Percentiles rank a stretch among this genome's conserved stretches.
Conservation (phyloP, 1,140 invertebrate species). For the Cydia strobilella region DNA sequence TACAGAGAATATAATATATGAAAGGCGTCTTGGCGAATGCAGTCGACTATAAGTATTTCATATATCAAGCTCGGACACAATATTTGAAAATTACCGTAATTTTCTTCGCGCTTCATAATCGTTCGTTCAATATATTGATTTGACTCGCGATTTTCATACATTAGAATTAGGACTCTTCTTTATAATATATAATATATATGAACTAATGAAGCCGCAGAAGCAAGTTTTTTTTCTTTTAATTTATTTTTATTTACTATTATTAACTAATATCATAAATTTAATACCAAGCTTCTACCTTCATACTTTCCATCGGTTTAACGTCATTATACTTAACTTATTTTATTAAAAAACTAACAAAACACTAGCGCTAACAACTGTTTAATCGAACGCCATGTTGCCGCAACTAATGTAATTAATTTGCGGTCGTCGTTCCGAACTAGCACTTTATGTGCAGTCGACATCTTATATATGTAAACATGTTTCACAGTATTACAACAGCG, state of each 20-base stretch:
- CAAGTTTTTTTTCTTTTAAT: no score
- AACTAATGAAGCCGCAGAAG: no score
- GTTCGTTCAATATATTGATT: constrained; percentile 4
- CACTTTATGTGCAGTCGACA: background rate
- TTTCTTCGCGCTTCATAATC: background rate
- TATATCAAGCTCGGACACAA: background rate
- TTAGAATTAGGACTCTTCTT: no score
- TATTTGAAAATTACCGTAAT: background rate
- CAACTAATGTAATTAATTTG: constrained; percentile 30
- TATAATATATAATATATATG: no score
- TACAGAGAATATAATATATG: constrained; percentile 5
- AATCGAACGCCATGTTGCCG: constrained; percentile 23
- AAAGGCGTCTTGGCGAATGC: background rate
- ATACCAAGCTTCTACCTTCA: no score
- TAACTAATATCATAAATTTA: no score
- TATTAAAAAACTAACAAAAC: background rate
- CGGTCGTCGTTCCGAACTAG: background rate
- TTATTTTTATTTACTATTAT: no score
- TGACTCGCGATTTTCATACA: background rate
- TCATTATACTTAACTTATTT: background rate
- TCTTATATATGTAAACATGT: background rate
- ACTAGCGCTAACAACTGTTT: constrained; percentile 16
- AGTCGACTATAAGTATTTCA: background rate
- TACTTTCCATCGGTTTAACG: no score
- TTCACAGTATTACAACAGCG: background rate